phyloP scores from a whole-genome alignment of 2,797 vertebrate genomes.

The Tauraco hartlaubi region DNA sequence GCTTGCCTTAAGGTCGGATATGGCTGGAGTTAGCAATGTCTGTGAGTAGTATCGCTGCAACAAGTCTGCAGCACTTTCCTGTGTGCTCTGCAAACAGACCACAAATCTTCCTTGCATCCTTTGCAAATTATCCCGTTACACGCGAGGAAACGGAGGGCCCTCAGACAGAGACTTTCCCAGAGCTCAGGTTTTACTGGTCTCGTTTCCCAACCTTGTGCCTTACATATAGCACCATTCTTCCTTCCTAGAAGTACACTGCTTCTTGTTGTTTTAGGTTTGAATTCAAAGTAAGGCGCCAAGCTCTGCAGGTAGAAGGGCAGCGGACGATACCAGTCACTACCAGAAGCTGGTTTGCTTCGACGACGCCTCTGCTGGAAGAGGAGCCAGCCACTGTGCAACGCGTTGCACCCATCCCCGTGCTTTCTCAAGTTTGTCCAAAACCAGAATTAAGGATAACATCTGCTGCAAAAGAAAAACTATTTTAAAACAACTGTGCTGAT shows the following conservation, averaged over 20 bases:
- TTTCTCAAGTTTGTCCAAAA: conserved; percentile 44
- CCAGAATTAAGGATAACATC: neutral
- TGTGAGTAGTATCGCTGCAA: neutral
- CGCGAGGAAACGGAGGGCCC: neutral
- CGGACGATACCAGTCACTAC: neutral
- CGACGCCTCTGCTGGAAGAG: neutral
- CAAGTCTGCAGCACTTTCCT: neutral
- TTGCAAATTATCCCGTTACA: neutral
- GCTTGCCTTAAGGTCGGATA: neutral
- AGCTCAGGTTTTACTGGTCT: neutral
- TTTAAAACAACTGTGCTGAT: neutral
- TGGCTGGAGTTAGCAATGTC: neutral
- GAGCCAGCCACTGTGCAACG: neutral
- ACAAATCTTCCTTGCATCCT: neutral
- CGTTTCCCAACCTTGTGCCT: neutral
- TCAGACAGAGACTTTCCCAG: neutral
- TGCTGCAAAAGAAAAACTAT: conserved; percentile 20
- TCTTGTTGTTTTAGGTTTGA: neutral
- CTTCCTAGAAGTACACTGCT: neutral
- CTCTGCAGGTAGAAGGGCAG: neutral
- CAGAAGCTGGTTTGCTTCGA: neutral
- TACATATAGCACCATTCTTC: conserved; percentile 21
- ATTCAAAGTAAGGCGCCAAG: neutral
- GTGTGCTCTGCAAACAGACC: neutral
- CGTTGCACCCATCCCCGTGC: neutral